Percentiles rank a stretch among this genome's conserved stretches.
Conservation (phyloP, 92 coral and sea anemone genomes). For the Pocillopora meandrina region DNA sequence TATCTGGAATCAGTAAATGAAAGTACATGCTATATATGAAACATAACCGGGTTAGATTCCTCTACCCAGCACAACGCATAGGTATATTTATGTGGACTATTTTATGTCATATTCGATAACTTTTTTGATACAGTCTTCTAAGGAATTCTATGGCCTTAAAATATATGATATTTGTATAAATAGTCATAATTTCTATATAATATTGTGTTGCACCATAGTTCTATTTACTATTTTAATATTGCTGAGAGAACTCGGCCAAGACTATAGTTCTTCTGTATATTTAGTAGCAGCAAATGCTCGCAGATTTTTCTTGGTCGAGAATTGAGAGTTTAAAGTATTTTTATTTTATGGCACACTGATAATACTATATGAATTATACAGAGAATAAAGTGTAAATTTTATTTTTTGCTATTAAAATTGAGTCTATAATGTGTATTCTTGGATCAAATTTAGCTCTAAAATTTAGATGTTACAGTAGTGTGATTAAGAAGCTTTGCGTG, state of each 20-base stretch:
- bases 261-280: constrained; percentile 71
- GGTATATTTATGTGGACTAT: constrained; percentile 95
- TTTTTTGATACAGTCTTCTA: constrained; percentile 87
- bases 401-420: constrained; percentile 97
- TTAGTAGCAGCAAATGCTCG: constrained; percentile 72
- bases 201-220: constrained; percentile 96
- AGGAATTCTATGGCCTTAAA: constrained; percentile 84
- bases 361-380: constrained; percentile 86
- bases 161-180: constrained; percentile 99
- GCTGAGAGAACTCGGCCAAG: constrained; percentile 68
- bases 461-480: constrained; percentile 42
- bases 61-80: constrained; percentile 75
- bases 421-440: constrained; percentile 54
- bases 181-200: constrained; percentile 93
- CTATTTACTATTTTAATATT: constrained; percentile 90
- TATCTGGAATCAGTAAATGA: constrained; percentile 52
- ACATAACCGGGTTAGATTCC: constrained; percentile 54
- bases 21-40: constrained; percentile 61
- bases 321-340: constrained; percentile 90
- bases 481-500: constrained; percentile 17
- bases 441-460: constrained; percentile 47
- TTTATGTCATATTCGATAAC: constrained; percentile 84
- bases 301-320: constrained; percentile 59
- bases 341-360: constrained; percentile 95
- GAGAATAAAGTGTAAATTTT: constrained; percentile 93